Evolutionary conservation across 2,797 vertebrate genomes (phyloP).

Genomic region (Danio kyathit): DNA sequence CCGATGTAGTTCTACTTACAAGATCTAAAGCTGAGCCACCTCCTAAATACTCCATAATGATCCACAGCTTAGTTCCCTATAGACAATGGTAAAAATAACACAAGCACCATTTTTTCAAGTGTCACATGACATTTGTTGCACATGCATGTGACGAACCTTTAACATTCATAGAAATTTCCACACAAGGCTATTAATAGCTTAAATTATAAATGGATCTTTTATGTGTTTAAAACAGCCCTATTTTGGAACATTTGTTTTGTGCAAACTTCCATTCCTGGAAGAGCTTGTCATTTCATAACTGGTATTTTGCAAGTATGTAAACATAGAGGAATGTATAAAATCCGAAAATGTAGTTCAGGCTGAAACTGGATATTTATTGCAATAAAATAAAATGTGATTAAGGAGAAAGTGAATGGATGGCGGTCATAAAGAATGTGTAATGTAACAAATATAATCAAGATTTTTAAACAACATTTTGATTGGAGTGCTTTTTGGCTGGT

Average conservation of each 20-base stretch:
- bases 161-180: not conserved
- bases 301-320: not conserved
- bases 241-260: not conserved
- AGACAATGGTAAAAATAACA: conserved; percentile 23
- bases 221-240: not conserved
- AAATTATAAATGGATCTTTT: not conserved
- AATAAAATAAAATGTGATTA: not conserved
- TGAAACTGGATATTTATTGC: not conserved
- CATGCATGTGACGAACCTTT: not conserved
- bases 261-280: not conserved
- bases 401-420: not conserved
- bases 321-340: not conserved
- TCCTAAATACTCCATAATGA: conserved; percentile 91
- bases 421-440: too few species aligned
- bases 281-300: not conserved
- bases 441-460: too few species aligned
- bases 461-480: too few species aligned
- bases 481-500: too few species aligned
- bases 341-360: not conserved
- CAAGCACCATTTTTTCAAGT: not conserved
- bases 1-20: conserved; percentile 72
- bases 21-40: conserved; percentile 89
- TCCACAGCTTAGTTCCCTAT: conserved; percentile 90
- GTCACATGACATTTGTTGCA: not conserved
- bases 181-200: not conserved